Evolutionary conservation across 1,140 invertebrate genomes (phyloP), one percentile per base, ranked within the genome.

Genomic region (Drosophila orena): DNA sequence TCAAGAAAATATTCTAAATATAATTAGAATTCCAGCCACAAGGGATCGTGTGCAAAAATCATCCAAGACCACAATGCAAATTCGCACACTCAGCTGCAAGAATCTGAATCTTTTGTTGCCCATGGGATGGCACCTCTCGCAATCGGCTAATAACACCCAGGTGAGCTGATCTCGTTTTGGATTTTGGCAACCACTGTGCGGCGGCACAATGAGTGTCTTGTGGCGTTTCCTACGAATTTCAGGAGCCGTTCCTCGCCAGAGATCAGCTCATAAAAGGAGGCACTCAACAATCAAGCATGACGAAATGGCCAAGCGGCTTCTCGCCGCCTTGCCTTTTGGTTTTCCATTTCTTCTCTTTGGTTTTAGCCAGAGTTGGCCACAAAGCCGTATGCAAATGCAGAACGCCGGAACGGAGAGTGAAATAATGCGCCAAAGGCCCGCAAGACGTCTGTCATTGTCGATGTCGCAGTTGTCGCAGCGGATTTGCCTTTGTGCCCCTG

Each of bases 301-400:
- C 83, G 84, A 88, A 88, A 89, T 89, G 84, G 81, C 76, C 62
- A 77, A 86, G 83, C 79, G 75, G 84, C 75, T 88, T 89, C 71
- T 37, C 27, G 52, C 57, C 57, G n/a, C 27, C 64, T 68, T 30
- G 35, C 53, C 59, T 42, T 30, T 38, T 55, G 20, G 22, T 4
- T 17, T 60, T 37, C 34, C 1, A 22, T 11, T 14, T 11, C n/a
- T 15, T 10, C 17, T 27, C 20, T 22, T 59, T 20, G 56, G 43
- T 62, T 66, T 62, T 59, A 37, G 44, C 75, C 38, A 30, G 30
- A 30, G 55, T 30, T 49, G 15, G 15, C 40, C 44, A 52, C 52
- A 27, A 43, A 47, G 46, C 77, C 44, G 53, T 74, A 75, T 84
- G 79, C 79, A 88, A 81, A 86, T 86, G 61, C 72, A 47, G 43